Percentiles rank a stretch among this genome's conserved stretches.
phyloP scores from a whole-genome alignment of 2,113 vertebrate genomes.

The Mixornis gularis region DNA sequence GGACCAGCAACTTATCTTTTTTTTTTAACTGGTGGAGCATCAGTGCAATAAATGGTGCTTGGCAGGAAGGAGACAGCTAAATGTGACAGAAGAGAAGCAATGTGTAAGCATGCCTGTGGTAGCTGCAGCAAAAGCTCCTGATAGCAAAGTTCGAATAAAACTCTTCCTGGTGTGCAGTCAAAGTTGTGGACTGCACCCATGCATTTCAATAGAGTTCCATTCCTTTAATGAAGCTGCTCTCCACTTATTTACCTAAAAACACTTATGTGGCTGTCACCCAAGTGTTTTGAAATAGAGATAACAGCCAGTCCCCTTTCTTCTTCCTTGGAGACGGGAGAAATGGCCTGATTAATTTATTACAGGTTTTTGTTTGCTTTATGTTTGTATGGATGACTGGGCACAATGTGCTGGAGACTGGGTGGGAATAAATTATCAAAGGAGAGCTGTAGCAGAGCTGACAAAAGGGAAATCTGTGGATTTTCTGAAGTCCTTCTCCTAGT shows the following conservation, averaged over 20 bases:
- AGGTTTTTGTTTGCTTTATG: slow-evolving; percentile 23
- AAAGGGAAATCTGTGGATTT: not conserved
- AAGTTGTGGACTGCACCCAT: not conserved
- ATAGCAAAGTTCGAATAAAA: not conserved
- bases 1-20: not conserved
- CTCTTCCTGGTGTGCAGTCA: not conserved
- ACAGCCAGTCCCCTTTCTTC: not conserved
- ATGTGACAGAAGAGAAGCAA: not conserved
- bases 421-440: slow-evolving; percentile 45
- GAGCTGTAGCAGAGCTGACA: not conserved
- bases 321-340: slow-evolving; percentile 19
- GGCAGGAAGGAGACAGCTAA: not conserved
- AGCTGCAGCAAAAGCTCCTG: not conserved
- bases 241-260: slow-evolving; percentile 16
- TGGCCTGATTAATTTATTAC: slow-evolving; percentile 46
- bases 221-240: slow-evolving; percentile 7
- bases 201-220: not conserved
- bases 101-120: not conserved
- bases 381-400: slow-evolving; percentile 4
- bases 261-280: not conserved
- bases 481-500: not conserved
- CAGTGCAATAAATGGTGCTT: not conserved
- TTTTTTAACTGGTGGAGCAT: not conserved
- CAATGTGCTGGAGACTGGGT: not conserved
- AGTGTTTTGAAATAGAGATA: slow-evolving; percentile 21